phyloP scores from a whole-genome alignment of 2,888 invertebrate genomes.

The Drosophila subquinaria region DNA sequence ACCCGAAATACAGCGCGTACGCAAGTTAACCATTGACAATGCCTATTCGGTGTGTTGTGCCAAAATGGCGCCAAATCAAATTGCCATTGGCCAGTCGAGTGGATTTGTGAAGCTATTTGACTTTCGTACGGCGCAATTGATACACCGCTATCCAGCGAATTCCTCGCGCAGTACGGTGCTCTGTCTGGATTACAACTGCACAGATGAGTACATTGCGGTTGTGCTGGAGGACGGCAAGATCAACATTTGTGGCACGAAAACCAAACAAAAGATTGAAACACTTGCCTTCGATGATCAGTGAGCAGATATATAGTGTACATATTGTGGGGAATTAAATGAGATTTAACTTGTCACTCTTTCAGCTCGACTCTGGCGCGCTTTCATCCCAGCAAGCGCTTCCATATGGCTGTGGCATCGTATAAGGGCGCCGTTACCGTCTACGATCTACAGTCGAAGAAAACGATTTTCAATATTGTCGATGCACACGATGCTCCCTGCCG shows the following conservation, averaged over 20 bases:
- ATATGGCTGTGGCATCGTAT: conserved; percentile 82
- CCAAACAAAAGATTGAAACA: conserved; percentile 82
- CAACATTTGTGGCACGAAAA: conserved; percentile 83
- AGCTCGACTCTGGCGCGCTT: conserved; percentile 84
- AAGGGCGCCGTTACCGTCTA: conserved; percentile 83
- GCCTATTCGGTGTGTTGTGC: conserved; percentile 83
- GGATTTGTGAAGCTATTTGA: conserved; percentile 82
- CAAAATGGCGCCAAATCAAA: conserved; percentile 80
- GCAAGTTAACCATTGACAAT: conserved; percentile 83
- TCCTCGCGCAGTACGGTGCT: conserved; percentile 78
- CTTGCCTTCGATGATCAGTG: conserved; percentile 82
- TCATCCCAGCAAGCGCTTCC: conserved; percentile 84
- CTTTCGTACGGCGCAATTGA: conserved; percentile 74
- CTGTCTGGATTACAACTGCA: conserved; percentile 83
- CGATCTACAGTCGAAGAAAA: conserved; percentile 82
- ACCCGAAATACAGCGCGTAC: conserved; percentile 79
- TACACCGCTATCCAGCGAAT: conserved; percentile 82
- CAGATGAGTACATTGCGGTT: conserved; percentile 84
- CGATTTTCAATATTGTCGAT: conserved; percentile 74
- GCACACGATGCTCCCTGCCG: conserved; percentile 84
- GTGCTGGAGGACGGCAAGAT: conserved; percentile 84
- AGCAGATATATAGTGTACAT: conserved; percentile 22
- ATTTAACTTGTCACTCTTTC: background rate
- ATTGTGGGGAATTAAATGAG: background rate
- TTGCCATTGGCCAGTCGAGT: conserved; percentile 83